Evolutionary conservation across 2,113 vertebrate species (phyloP).

Genomic region (Toxostoma redivivum): DNA sequence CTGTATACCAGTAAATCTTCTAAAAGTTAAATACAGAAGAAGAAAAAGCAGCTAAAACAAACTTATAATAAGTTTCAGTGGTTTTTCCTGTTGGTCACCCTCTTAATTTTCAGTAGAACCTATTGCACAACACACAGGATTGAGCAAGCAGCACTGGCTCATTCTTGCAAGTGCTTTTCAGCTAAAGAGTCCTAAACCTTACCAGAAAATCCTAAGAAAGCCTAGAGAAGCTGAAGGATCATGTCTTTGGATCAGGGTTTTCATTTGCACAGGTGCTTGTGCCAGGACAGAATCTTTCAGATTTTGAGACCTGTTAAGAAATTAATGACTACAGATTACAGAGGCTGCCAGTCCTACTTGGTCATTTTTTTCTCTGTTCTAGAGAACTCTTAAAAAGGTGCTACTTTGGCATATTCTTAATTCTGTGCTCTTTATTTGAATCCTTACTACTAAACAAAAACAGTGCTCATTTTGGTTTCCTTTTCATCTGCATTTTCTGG

Average conservation of each 20-base stretch:
- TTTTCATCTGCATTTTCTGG: background rate
- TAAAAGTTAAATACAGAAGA: background rate
- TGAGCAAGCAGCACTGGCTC: background rate
- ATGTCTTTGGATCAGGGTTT: background rate
- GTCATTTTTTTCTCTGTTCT: background rate
- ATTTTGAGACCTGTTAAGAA: background rate
- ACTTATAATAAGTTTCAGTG: background rate
- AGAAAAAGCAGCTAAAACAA: background rate
- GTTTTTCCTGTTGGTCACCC: fast-evolving
- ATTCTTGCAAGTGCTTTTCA: background rate
- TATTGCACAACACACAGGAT: background rate
- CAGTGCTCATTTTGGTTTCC: background rate
- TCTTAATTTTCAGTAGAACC: background rate
- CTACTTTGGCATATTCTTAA: background rate
- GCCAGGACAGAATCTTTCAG: background rate
- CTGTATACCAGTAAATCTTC: background rate
- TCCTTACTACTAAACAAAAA: background rate
- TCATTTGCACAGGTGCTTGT: background rate
- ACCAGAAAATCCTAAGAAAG: background rate
- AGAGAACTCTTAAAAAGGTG: background rate
- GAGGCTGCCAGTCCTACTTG: background rate
- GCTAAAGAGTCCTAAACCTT: background rate
- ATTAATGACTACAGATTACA: background rate
- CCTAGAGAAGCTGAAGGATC: background rate
- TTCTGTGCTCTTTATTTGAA: background rate